Base-by-base conservation (phyloP, 1,140 invertebrate genomes). In the Drosophila yakuba region DNA sequence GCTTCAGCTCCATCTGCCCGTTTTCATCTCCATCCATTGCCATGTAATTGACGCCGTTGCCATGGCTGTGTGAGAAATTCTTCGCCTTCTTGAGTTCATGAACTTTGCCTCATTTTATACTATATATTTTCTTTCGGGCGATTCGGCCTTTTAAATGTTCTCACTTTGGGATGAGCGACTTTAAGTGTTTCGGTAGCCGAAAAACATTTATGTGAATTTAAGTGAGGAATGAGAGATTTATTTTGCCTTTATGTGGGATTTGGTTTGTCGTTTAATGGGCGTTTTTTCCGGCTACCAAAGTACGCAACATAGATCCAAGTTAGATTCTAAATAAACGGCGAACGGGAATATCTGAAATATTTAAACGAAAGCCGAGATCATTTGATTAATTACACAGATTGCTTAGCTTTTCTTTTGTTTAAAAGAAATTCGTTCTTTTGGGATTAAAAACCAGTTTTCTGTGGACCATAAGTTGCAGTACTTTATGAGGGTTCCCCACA, bases 31-130 rank as follows among this genome's bases (percentile, higher is more conserved):
- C 44, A 14, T 47, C 48, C 48, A 67, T 51, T 71, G 69, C 71
- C 80, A 62, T 82, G 82, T 82, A 88, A 86, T 86, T 86, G 82
- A 86, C 66, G 82, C 75, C 78, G 64, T 88, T 77, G 61, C 58
- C 74, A 67, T 60, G 62, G 56, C 71, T 68, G 58, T 77, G 80
- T 80, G 81, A 80, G 77, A 80, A 85, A 47, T 61, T 63, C 55
- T 55, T 66, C n/a, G 25, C 57, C 48, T 45, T 47, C 57, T 44
- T 45, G 32, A 68, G 82, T 86, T 82, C 81, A 81, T 88, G 82
- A 86, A 86, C 82, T 66, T 74, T 68, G 73, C 63, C 52, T 59
- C 36, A 44, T 54, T 28, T 74, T 44, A 52, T 36, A 15, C 20
- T 23, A 23, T 32, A 23, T 32, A 44, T 23, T 50, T 20, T 39